Percentiles rank a stretch among this genome's conserved stretches.
Evolutionary conservation across 1,140 invertebrate genomes (phyloP).

Genomic region (Popillia japonica): DNA sequence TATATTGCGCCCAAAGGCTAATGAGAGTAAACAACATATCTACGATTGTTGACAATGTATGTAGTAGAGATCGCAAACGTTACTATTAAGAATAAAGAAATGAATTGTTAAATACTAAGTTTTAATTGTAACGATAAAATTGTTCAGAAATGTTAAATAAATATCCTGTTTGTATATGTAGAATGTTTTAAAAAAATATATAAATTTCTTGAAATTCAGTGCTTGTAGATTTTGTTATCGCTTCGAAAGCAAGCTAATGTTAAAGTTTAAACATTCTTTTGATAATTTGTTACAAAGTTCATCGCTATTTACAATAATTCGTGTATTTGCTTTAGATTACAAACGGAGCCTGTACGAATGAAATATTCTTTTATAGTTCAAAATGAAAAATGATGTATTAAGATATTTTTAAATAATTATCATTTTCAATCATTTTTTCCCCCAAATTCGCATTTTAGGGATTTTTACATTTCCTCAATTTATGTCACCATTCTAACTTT

Average conservation of each 20-base stretch:
- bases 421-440: too few species aligned
- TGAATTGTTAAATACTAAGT: background rate
- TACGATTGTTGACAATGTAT: background rate
- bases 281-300: constrained; percentile 34
- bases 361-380: background rate
- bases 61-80: background rate
- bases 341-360: background rate
- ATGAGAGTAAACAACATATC: constrained; percentile 11
- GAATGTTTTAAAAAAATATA: background rate
- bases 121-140: background rate
- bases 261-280: constrained; percentile 26
- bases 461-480: too few species aligned
- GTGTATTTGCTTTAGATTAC: constrained; percentile 32
- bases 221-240: constrained; percentile 2
- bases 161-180: background rate
- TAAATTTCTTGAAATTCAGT: background rate
- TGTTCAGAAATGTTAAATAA: background rate
- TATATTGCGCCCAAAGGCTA: background rate
- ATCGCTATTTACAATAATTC: constrained; percentile 18
- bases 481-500: too few species aligned
- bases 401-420: too few species aligned
- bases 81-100: background rate
- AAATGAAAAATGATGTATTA: too few species aligned
- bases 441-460: too few species aligned
- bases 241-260: constrained; percentile 9